Conservation (phyloP, 2,888 invertebrate genomes). For the Harpalus rubripes region DNA sequence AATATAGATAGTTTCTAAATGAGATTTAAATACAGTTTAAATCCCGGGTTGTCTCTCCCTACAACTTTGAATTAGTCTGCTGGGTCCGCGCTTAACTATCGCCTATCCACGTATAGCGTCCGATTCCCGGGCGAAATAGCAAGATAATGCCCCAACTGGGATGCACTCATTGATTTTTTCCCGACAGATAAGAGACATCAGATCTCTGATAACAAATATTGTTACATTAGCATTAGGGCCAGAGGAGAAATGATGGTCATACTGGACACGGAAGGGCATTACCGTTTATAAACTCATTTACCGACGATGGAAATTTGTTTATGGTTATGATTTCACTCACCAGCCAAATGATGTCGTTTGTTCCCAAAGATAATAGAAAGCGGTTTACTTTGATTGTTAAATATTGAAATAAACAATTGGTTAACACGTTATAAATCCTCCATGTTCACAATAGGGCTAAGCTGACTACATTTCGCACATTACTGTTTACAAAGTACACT, state of each 20-base stretch:
- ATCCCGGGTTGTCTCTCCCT: constrained; percentile 34
- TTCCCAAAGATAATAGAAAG: constrained; percentile 23
- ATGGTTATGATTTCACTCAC: constrained; percentile 40
- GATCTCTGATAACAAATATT: constrained; percentile 41
- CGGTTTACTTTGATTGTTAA: not conserved
- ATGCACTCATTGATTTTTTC: constrained; percentile 60
- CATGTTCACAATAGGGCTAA: too few species aligned
- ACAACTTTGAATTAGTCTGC: constrained; percentile 60
- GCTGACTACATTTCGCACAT: too few species aligned
- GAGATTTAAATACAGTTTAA: constrained; percentile 63
- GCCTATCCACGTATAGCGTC: constrained; percentile 44
- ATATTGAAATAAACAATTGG: not conserved
- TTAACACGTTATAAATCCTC: too few species aligned
- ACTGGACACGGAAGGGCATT: constrained; percentile 43
- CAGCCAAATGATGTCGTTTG: constrained; percentile 22
- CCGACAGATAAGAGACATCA: constrained; percentile 14
- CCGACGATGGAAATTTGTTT: constrained; percentile 45
- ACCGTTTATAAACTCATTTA: constrained; percentile 42
- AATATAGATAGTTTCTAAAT: constrained; percentile 59
- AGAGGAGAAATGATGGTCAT: constrained; percentile 7
- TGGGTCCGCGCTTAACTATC: constrained; percentile 55
- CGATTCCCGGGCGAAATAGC: constrained; percentile 20
- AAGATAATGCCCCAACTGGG: constrained; percentile 44
- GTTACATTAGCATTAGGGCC: constrained; percentile 40
- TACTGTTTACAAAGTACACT: too few species aligned